Evolutionary conservation across 2,113 vertebrate species (phyloP), one percentile per base, ranked within the genome.

Genomic region (Cyprinodon tularosa): DNA sequence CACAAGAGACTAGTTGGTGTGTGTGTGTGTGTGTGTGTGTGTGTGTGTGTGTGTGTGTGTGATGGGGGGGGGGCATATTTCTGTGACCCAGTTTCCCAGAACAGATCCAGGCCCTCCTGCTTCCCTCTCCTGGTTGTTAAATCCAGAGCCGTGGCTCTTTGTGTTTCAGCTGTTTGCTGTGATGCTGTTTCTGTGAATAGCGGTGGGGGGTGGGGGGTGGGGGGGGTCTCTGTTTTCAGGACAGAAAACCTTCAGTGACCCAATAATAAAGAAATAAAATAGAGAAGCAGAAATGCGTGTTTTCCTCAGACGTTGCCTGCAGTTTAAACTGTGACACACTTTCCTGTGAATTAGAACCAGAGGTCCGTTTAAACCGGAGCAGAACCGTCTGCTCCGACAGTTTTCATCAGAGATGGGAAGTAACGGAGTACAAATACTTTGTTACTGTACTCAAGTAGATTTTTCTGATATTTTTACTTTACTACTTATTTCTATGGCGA

Each of bases 201-300:
- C 75, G 70, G 62, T 66, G 61, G 59, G 39, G 64, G 61, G 69
- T 62, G 61, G n/a, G 40, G 2, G 20, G 12, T 42, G 20, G 81
- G 2, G 20, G 12, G 44, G 20, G 81, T 74, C 70, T 71, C 87
- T 88, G 85, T 88, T 90, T 88, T 81, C 75, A 64, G 83, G 87
- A 88, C 85, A 88, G 89, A 71, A 90, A 88, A 84, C 81, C 84
- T 83, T 86, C 73, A 84, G 83, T 89, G 87, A 90, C 90, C 86
- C 87, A 91, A 80, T 89, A 88, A 87, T n/a, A 36, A 37, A 12
- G 29, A 29, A 15, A 14, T 20, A 53, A 53, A 15, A 15, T 53
- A 50, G 59, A 74, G 78, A 75, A 68, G 12, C 38, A 66, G 12
- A 79, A 87, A 89, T 80, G 79, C 57, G 62, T 73, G 71, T 89